Percentiles rank a stretch among this genome's conserved stretches.
Conservation (phyloP, 1,140 invertebrate genomes). For the Periplaneta americana region DNA sequence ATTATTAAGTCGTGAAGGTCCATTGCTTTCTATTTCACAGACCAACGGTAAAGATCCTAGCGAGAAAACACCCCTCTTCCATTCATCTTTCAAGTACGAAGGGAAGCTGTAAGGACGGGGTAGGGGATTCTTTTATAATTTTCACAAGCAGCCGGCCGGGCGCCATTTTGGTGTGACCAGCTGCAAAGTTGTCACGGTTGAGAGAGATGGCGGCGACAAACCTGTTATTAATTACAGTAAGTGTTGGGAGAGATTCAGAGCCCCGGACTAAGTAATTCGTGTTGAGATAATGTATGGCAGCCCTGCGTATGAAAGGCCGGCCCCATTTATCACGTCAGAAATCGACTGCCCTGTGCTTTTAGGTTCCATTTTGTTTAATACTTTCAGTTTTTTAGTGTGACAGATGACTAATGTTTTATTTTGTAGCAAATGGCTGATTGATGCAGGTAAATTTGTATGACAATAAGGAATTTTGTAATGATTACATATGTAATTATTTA, state of each 20-base stretch:
- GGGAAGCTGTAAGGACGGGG: not conserved
- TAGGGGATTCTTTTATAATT: not conserved
- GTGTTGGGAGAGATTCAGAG: not conserved
- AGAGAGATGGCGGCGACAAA: not conserved
- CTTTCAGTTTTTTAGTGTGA: no score
- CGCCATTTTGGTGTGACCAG: not conserved
- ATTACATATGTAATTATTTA: no score
- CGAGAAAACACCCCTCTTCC: not conserved
- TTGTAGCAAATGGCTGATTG: no score
- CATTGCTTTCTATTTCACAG: constrained; percentile 9
- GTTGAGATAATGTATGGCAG: not conserved
- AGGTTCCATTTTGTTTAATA: no score
- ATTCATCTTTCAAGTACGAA: not conserved
- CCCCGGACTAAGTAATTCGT: not conserved
- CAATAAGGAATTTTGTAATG: no score
- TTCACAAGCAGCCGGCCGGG: not conserved
- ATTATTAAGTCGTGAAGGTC: constrained; percentile 3
- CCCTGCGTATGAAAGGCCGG: not conserved
- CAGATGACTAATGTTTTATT: no score
- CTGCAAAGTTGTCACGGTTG: not conserved
- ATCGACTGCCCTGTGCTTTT: no score
- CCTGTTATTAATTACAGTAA: not conserved
- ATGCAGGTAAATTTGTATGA: no score
- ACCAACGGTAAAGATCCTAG: constrained; percentile 7
- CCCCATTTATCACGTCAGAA: not conserved